Evolutionary conservation across 2,888 invertebrate genomes (phyloP), one percentile per base, ranked within the genome.

Genomic region (Chirona hameri): DNA sequence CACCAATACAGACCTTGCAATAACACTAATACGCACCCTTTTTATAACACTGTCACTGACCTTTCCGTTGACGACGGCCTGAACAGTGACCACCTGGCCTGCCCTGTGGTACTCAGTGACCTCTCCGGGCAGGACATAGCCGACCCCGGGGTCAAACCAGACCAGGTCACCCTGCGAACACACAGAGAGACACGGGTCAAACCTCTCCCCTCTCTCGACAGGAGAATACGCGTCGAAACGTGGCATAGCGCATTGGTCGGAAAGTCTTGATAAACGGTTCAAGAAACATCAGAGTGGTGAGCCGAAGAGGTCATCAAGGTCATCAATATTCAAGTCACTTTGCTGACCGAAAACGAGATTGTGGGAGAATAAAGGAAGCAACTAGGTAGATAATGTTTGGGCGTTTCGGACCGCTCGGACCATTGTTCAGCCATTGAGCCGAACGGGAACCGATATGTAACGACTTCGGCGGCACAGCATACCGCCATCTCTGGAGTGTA

Each of bases 71-170:
- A 96, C 94, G 85, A 94, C 91, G 55, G 95, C 95, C 88, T 95
- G 95, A 81, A 97, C 95, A 80, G 95, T 95, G 86, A 97, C 92
- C 83, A 96, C 95, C 88, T 95, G 93, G 82, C 96, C 96, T 79
- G 95, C 94, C 84, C 93, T 92, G 89, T 96, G 96, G 86, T 94
- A 94, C 90, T 97, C 97, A 86, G 95, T 90, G 85, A 97, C 94
- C 89, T 95, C 94, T 83, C 97, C 97, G 81, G 97, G 96, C 86
- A 97, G 91, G 86, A 95, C 95, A 88, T 96, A 95, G 85, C 95
- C 93, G 86, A 95, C 92, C 76, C 95, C 95, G 80, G 96, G 93
- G 89, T 96, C 96, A 90, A 97, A 97, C 97, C 97, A 97, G 87
- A 97, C 95, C 89, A 96, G 91, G 88, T 96, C 96, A 84, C 96